These are phyloP conservation scores for Zosterops hypoxanthus DNA, from an alignment of 2,113 vertebrate genomes.

Conservation along the genomic window DNA sequence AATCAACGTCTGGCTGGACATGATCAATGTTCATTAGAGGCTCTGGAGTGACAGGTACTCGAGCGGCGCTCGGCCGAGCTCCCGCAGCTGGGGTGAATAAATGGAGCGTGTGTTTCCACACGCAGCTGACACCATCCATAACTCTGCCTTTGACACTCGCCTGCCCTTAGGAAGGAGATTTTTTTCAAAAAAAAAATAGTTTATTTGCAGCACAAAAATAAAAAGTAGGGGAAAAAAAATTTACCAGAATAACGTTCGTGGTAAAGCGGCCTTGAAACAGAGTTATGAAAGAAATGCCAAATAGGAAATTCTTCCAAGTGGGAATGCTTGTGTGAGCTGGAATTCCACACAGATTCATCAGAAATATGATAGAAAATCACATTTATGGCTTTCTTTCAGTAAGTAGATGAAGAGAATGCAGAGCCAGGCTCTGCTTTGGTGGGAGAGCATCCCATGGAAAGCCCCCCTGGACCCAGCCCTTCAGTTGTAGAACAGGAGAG, in stretches of 20 bases:
- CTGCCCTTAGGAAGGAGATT: slow-evolving; percentile 53
- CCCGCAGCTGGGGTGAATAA: slow-evolving; percentile 53
- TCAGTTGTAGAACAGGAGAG: neutral
- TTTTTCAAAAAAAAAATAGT: neutral
- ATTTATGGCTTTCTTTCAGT: neutral
- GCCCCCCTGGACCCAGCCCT: neutral
- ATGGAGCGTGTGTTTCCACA: slow-evolving; percentile 59
- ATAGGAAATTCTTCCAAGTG: neutral
- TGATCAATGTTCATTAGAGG: slow-evolving; percentile 65
- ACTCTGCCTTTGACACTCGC: slow-evolving; percentile 61
- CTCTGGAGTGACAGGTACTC: slow-evolving; percentile 60
- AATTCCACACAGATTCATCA: neutral
- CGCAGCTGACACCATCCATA: slow-evolving; percentile 46
- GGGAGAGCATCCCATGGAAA: neutral
- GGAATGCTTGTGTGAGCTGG: neutral
- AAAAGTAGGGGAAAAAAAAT: neutral
- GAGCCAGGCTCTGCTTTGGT: neutral
- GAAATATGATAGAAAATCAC: neutral
- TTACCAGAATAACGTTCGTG: neutral
- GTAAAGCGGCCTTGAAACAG: neutral
- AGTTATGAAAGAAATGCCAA: neutral
- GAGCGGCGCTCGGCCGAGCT: slow-evolving; percentile 32
- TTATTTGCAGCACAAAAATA: slow-evolving; percentile 1
- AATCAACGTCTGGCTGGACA: neutral
- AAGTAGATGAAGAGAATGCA: rapidly evolving